Conservation (phyloP, 2,888 invertebrate genomes). For the Mactromeris polynyma region DNA sequence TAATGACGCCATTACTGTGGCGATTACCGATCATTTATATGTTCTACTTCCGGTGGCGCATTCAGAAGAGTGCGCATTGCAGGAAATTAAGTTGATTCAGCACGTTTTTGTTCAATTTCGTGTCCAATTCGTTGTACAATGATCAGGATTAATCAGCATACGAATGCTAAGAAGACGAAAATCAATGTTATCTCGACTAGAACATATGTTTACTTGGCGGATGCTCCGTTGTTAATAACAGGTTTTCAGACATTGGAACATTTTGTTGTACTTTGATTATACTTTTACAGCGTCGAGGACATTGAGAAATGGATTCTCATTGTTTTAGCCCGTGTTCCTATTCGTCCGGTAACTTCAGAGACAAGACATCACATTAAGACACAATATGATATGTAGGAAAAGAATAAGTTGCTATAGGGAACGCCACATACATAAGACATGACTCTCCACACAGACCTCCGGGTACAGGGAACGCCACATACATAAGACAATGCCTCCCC, state of each 20-base stretch:
- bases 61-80: conserved; percentile 51
- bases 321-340: not conserved
- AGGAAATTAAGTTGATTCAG: conserved; percentile 57
- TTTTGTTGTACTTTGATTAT: conserved; percentile 46
- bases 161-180: conserved; percentile 54
- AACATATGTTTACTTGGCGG: conserved; percentile 66
- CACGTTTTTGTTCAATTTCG: conserved; percentile 52
- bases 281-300: conserved; percentile 36
- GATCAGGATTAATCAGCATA: conserved; percentile 59
- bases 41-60: conserved; percentile 49
- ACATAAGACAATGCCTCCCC: too few species aligned
- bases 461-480: too few species aligned
- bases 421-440: too few species aligned
- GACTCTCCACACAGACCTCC: too few species aligned
- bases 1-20: conserved; percentile 40
- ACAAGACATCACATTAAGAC: not conserved
- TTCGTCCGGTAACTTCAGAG: not conserved
- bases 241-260: conserved; percentile 48
- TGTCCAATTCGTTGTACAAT: conserved; percentile 49
- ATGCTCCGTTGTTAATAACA: conserved; percentile 42
- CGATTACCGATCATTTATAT: conserved; percentile 32
- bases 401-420: too few species aligned
- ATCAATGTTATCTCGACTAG: conserved; percentile 66
- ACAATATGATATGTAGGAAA: too few species aligned
- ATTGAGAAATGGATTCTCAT: not conserved